Base-by-base conservation (phyloP, 2,888 invertebrate species). In the Dusona sp. region DNA sequence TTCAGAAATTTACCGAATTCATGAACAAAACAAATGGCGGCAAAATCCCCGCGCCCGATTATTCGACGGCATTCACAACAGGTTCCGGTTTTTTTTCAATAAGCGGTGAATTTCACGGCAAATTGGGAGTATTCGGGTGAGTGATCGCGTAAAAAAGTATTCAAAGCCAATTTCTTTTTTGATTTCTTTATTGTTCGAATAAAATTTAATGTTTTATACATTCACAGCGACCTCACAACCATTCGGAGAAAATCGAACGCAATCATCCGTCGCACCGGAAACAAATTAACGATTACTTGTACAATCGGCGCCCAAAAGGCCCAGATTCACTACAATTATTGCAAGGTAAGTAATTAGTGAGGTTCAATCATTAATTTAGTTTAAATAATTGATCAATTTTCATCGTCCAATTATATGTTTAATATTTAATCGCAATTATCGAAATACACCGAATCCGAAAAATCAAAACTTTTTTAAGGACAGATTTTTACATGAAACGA, bases 41-140 rank as follows among this genome's bases (percentile, higher is more conserved):
- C 0, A 87, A 25, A 22, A 70, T 90, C 8, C 38, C 78, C 16
- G 82, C 91, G 68, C 89, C 90, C 9, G 65, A 90, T 78, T 67
- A 90, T 11, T 78, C 78, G 3, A 79, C 89, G 54, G 29, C n/a
- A 9, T 89, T 89, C 29, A 64, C 86, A 13, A 87, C 87, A 0
- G 90, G 89, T 9, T 75, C 84, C 1, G 85, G 88, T 0, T 78
- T 88, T 22, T 88, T 90, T 36, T 16, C 79, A 13, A 87, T 88
- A 1, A 89, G 74, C 16, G 89, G 88, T 8, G 61, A 84, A 33
- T 89, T 91, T 25, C 22, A 87, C 25, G 83, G 88, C 6, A 22
- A 22, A 7, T 65, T 87, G 36, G 90, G 90, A 54, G 85, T 57
- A 22, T 90, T 91, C 22, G 82, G 84, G 91, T 91, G 67, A 77